Conservation (phyloP, 2,888 invertebrate species). For the Serripes groenlandicus region DNA sequence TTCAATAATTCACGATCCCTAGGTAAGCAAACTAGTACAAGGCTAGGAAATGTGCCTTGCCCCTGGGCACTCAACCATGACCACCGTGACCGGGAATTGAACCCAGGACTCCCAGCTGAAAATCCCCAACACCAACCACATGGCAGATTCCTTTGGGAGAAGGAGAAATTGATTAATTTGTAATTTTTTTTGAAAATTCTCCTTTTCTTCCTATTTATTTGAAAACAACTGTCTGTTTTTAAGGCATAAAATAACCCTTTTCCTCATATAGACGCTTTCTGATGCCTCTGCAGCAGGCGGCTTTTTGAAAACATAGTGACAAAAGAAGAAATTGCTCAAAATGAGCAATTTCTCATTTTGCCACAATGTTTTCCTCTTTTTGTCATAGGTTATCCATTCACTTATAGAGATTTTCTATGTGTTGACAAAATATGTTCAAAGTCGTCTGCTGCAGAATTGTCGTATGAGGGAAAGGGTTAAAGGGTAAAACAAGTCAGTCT, state of each 20-base stretch:
- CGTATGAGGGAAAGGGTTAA: background rate
- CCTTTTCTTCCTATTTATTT: too few species aligned
- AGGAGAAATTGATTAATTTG: too few species aligned
- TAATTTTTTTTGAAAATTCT: too few species aligned
- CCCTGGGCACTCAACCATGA: too few species aligned
- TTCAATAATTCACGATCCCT: background rate
- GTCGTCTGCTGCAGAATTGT: background rate
- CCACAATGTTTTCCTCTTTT: slow-evolving; percentile 6
- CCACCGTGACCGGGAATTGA: too few species aligned
- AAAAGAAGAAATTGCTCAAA: background rate
- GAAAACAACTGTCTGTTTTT: too few species aligned
- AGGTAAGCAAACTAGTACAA: too few species aligned
- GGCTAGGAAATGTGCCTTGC: too few species aligned
- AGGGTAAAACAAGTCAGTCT: background rate
- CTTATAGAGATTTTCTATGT: background rate
- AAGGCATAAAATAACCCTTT: too few species aligned
- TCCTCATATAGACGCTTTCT: background rate
- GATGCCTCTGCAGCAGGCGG: background rate
- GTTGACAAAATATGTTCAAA: background rate
- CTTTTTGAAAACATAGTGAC: background rate
- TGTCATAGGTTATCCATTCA: background rate
- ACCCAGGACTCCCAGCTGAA: too few species aligned
- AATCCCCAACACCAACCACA: too few species aligned
- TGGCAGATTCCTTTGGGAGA: too few species aligned
- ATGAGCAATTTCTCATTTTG: background rate